phyloP scores from a whole-genome alignment of 2,888 invertebrate genomes.

The Caradrina clavipalpis region DNA sequence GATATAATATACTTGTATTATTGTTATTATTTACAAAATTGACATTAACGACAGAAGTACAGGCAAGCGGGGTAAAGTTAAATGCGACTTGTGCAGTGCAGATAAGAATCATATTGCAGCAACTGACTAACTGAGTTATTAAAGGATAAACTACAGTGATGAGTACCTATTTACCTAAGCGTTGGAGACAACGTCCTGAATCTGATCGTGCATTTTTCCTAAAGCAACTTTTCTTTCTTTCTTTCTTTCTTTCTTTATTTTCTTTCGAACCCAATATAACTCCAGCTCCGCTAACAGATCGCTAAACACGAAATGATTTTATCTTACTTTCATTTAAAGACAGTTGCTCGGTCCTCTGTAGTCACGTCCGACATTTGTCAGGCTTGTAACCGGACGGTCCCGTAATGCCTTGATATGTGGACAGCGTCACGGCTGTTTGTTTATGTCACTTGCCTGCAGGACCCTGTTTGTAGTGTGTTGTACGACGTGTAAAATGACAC shows the following conservation, averaged over 20 bases:
- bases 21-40: too few species aligned
- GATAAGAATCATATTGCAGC: too few species aligned
- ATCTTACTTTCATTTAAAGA: background rate
- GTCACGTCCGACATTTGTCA: constrained; percentile 27
- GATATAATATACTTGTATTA: too few species aligned
- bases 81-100: too few species aligned
- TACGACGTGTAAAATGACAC: background rate
- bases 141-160: too few species aligned
- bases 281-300: background rate
- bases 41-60: too few species aligned
- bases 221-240: background rate
- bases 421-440: constrained; percentile 14
- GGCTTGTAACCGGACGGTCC: constrained; percentile 9
- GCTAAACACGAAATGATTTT: background rate
- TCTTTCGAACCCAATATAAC: too few species aligned
- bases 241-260: background rate
- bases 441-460: constrained; percentile 10
- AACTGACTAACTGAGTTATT: too few species aligned
- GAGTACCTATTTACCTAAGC: too few species aligned
- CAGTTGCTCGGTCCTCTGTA: background rate
- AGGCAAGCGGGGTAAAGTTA: too few species aligned
- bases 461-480: background rate
- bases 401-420: constrained; percentile 29
- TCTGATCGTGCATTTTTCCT: too few species aligned
- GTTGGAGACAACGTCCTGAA: too few species aligned